phyloP scores from a whole-genome alignment of 2,797 vertebrate genomes.

The Synanceia verrucosa region DNA sequence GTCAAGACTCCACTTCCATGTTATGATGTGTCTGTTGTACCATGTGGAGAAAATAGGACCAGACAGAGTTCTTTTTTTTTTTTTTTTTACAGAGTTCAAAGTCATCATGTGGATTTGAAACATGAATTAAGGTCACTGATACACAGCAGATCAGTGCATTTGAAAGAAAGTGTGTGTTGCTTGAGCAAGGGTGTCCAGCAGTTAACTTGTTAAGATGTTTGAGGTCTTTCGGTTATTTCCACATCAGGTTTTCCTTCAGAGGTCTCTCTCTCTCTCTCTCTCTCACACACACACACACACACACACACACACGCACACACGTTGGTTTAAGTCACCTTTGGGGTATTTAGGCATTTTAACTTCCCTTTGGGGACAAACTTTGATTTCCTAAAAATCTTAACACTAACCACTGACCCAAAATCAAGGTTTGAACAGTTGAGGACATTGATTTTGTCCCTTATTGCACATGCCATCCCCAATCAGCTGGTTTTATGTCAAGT shows the following conservation, averaged over 20 bases:
- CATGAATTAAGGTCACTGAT: constrained; percentile 66
- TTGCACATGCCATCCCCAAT: too few species aligned
- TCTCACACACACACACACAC: not conserved
- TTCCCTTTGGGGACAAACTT: too few species aligned
- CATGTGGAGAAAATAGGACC: constrained; percentile 48
- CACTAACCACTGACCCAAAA: too few species aligned
- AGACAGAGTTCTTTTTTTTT: constrained; percentile 40
- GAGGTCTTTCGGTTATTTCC: constrained; percentile 64
- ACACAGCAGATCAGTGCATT: constrained; percentile 38
- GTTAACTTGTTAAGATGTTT: constrained; percentile 61
- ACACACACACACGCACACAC: constrained; percentile 27
- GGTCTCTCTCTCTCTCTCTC: too few species aligned
- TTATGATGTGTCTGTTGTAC: constrained; percentile 68
- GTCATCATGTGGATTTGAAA: constrained; percentile 64
- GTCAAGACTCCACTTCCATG: constrained; percentile 72
- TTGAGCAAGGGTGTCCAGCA: constrained; percentile 42
- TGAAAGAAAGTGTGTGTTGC: constrained; percentile 30
- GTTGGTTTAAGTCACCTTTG: too few species aligned
- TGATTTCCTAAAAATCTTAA: too few species aligned
- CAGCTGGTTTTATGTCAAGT: too few species aligned
- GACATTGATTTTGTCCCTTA: too few species aligned
- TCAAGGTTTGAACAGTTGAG: too few species aligned
- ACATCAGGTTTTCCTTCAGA: constrained; percentile 60
- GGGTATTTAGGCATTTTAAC: too few species aligned
- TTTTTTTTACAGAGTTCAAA: constrained; percentile 73